phyloP scores from a whole-genome alignment of 1,140 invertebrate species.

The Meloidogyne hapla region DNA sequence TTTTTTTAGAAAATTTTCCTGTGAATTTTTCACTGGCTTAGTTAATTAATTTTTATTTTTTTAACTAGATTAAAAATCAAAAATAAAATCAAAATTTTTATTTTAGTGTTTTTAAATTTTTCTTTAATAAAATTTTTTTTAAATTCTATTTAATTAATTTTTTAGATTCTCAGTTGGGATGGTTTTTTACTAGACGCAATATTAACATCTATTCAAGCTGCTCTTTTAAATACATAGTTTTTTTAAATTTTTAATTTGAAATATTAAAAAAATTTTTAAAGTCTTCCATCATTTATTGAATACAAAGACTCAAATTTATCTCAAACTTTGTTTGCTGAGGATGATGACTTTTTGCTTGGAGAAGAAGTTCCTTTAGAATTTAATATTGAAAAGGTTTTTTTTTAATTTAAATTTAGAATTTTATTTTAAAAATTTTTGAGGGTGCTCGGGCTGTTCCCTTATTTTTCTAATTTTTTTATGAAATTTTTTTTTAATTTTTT shows the following conservation, averaged over 20 bases:
- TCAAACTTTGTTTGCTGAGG: conserved; percentile 10
- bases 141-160: no score
- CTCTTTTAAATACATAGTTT: conserved; percentile 28
- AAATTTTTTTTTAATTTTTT: no score
- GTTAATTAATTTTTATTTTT: no score
- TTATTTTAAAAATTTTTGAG: no score
- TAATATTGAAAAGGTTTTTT: conserved; percentile 31
- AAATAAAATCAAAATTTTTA: no score
- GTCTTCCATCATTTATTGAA: conserved; percentile 12
- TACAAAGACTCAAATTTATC: conserved; percentile 6
- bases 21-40: no score
- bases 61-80: no score
- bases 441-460: no score
- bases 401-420: neutral
- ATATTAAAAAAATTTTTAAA: neutral
- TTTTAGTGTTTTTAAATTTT: no score
- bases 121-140: no score
- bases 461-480: no score
- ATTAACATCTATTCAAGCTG: conserved; percentile 33
- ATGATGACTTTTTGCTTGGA: conserved; percentile 33
- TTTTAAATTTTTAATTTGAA: neutral
- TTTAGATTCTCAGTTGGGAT: conserved; percentile 39
- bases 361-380: conserved; percentile 32
- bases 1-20: no score
- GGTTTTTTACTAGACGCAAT: conserved; percentile 36